Evolutionary conservation across 1,140 invertebrate species (phyloP), one percentile per base, ranked within the genome.

Genomic region (Brachionus rubens): DNA sequence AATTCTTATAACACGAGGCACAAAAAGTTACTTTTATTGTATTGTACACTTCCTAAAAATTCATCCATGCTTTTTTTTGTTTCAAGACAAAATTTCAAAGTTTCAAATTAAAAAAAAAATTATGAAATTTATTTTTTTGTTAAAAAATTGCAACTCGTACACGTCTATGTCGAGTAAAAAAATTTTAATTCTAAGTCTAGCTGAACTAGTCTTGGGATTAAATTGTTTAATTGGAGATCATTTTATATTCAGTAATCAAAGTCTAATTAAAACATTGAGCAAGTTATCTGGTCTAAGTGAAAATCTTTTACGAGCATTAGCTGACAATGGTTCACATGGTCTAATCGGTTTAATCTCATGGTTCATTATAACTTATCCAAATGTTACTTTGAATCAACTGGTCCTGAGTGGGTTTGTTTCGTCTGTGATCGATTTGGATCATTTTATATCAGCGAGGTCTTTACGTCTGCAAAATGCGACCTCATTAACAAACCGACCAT

Each of bases 381-480:
- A 75, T 36, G 54, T 78, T 30, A 72, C 48, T 10, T n/a, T n/a
- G 10, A 28, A 7, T 1, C 40, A 77, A 41, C 10, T 78, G 28
- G 50, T 76, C n/a, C 2, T 80, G 36, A 79, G 79, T 77, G 77
- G 79, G 21, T 21, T 80, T 10, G 47, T 82, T 16, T 79, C 80
- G 1, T 78, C 78, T 36, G 7, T 78, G 6, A 78, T 83, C 1
- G 82, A 83, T 76, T 10, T 82, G 1, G 82, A 83, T 70, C 82
- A 83, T 72, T 83, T 83, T 76, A 40, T 82, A 7, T 77, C 77
- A 28, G 82, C 82, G 3, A 72, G 77, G 59, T 82, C 81, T 26
- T 76, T 77, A 56, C 50, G 52, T 36, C 78, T 82, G 0, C 77
- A 82, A 80, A 78, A 78, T 76, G 81, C 80, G 5, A 26, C 81